Conservation (phyloP, 2,797 vertebrate genomes). For the Catostomus latipinnis region DNA sequence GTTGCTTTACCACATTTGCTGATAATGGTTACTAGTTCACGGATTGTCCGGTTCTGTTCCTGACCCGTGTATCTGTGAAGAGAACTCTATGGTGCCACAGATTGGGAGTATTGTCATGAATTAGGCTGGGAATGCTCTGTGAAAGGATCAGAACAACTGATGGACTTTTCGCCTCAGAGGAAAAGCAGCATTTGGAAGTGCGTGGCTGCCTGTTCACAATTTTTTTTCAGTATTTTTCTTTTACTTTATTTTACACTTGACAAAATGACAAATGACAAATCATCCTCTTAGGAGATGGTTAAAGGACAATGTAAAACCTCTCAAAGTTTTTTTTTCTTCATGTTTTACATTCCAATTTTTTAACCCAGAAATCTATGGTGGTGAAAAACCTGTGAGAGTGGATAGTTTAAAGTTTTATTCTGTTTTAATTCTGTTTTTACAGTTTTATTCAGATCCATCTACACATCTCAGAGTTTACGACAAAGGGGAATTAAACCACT, state of each 20-base stretch:
- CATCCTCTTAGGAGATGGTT: conserved; percentile 73
- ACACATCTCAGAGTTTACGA: conserved; percentile 83
- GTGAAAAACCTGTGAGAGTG: conserved; percentile 68
- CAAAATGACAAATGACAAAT: conserved; percentile 48
- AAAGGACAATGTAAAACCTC: conserved; percentile 72
- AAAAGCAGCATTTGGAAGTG: conserved; percentile 68
- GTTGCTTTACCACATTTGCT: conserved; percentile 74
- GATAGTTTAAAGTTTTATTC: conserved; percentile 75
- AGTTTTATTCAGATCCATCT: conserved; percentile 77
- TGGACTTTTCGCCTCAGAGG: conserved; percentile 70
- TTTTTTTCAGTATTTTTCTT: conserved; percentile 49
- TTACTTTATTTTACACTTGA: conserved; percentile 64
- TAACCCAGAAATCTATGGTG: conserved; percentile 72
- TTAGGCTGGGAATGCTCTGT: neutral
- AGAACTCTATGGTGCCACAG: conserved; percentile 69
- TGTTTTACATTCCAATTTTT: conserved; percentile 79
- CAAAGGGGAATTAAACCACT: conserved; percentile 84
- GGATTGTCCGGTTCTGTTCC: conserved; percentile 66
- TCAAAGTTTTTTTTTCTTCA: conserved; percentile 60
- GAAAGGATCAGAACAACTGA: conserved; percentile 17
- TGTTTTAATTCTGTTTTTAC: conserved; percentile 59
- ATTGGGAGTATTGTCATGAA: neutral
- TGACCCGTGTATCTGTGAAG: neutral
- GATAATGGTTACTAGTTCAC: conserved; percentile 77
- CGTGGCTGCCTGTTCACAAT: conserved; percentile 77